Conservation (phyloP, 2,797 vertebrate species). For the Sebastes aleutianus region DNA sequence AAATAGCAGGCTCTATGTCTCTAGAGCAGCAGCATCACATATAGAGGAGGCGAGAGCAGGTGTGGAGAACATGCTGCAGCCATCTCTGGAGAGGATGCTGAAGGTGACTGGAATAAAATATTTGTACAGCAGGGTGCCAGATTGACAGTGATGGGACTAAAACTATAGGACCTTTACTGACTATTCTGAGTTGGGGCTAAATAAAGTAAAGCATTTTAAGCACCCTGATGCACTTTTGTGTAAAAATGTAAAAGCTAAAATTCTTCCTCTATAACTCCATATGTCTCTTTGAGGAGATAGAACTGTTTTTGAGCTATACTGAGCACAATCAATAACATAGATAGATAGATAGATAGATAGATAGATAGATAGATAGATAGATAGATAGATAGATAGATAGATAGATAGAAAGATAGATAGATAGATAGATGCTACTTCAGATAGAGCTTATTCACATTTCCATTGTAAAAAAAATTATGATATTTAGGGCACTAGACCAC, state of each 20-base stretch:
- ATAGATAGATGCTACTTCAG: too few species aligned
- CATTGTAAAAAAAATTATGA: too few species aligned
- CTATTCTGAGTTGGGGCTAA: background rate
- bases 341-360: background rate
- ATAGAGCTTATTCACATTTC: background rate
- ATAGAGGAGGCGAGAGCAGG: slow-evolving; percentile 2
- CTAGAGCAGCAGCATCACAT: background rate
- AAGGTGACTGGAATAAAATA: background rate
- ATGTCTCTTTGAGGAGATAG: background rate
- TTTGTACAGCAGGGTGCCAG: background rate
- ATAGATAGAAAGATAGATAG: background rate
- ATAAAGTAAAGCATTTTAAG: background rate
- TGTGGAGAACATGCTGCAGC: background rate
- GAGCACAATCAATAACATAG: background rate
- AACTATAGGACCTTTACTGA: background rate
- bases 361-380: background rate
- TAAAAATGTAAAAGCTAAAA: background rate
- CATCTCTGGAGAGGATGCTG: slow-evolving; percentile 2
- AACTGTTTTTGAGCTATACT: background rate
- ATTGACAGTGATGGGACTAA: background rate
- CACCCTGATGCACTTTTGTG: background rate
- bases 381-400: background rate
- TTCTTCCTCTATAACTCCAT: background rate
- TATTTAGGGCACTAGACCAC: background rate
- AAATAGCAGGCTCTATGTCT: background rate